Percentiles rank a stretch among this genome's conserved stretches.
Conservation (phyloP, 2,888 invertebrate species). For the Trichacis sp. region DNA sequence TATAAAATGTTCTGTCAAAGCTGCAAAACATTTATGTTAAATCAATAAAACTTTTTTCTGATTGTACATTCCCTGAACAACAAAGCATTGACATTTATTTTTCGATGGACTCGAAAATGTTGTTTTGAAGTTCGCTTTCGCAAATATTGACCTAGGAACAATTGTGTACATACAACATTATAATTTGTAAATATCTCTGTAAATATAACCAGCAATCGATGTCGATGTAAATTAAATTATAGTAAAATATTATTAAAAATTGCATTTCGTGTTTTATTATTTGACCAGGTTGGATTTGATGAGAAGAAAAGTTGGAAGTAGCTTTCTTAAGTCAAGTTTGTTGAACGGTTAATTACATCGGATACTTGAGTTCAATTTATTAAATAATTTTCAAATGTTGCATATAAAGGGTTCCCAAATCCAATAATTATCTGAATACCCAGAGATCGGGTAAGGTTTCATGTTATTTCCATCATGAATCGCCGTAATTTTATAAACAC, state of each 20-base stretch:
- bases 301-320: too few species aligned
- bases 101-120: neutral
- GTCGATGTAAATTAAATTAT: slow-evolving; percentile 65
- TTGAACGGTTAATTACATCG: neutral
- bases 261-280: too few species aligned
- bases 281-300: too few species aligned
- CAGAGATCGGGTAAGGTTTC: slow-evolving; percentile 52
- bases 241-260: slow-evolving; percentile 41
- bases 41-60: too few species aligned
- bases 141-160: neutral
- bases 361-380: slow-evolving; percentile 16
- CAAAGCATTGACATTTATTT: too few species aligned
- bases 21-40: too few species aligned
- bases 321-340: too few species aligned
- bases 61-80: too few species aligned
- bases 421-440: slow-evolving; percentile 58
- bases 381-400: slow-evolving; percentile 44
- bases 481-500: slow-evolving; percentile 69
- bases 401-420: slow-evolving; percentile 53
- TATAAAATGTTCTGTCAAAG: too few species aligned
- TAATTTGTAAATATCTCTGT: slow-evolving; percentile 60
- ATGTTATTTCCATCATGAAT: slow-evolving; percentile 56
- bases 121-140: neutral
- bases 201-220: slow-evolving; percentile 62
- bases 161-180: slow-evolving; percentile 38